These are phyloP conservation scores for Echeneis naucrates DNA, from an alignment of 2,797 vertebrate genomes.

Conservation along the genomic window DNA sequence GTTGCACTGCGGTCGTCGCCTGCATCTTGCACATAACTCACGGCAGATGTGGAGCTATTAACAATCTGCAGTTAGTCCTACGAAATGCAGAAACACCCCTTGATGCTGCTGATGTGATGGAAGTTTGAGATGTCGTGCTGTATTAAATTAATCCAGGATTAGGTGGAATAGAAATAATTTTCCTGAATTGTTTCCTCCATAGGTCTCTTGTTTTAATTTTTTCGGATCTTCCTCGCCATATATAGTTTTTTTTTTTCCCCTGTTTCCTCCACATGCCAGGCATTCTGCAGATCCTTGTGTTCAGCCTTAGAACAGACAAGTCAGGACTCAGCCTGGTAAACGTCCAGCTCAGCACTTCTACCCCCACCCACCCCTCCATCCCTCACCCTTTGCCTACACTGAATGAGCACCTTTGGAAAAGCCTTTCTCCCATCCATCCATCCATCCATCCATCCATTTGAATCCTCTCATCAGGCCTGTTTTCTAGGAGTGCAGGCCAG, in stretches of 20 bases:
- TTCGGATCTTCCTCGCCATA: neutral
- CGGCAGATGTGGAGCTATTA: slow-evolving; percentile 50
- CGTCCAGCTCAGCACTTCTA: slow-evolving; percentile 62
- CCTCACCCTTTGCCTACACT: slow-evolving; percentile 38
- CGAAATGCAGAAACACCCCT: slow-evolving; percentile 33
- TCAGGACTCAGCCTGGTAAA: slow-evolving; percentile 69
- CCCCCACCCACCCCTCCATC: neutral
- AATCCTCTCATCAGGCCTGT: slow-evolving; percentile 56
- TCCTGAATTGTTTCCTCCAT: slow-evolving; percentile 26
- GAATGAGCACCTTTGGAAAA: slow-evolving; percentile 66
- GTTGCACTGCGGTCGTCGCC: slow-evolving; percentile 44
- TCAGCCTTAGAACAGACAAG: slow-evolving; percentile 63
- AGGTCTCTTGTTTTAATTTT: slow-evolving; percentile 20
- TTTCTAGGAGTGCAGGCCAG: slow-evolving; percentile 65
- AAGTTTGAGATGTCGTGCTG: slow-evolving; percentile 21
- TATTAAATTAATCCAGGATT: slow-evolving; percentile 24
- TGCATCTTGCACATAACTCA: slow-evolving; percentile 58
- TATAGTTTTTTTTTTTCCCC: slow-evolving; percentile 16
- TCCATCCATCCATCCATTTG: slow-evolving; percentile 50
- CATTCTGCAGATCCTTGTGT: slow-evolving; percentile 69
- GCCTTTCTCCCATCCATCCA: slow-evolving; percentile 67
- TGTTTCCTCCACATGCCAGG: slow-evolving; percentile 67
- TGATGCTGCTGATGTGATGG: slow-evolving; percentile 22
- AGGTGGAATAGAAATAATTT: neutral
- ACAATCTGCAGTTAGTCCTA: slow-evolving; percentile 7